Evolutionary conservation across 2,113 vertebrate genomes (phyloP), one percentile per base, ranked within the genome.

Genomic region (Xiphophorus hellerii): DNA sequence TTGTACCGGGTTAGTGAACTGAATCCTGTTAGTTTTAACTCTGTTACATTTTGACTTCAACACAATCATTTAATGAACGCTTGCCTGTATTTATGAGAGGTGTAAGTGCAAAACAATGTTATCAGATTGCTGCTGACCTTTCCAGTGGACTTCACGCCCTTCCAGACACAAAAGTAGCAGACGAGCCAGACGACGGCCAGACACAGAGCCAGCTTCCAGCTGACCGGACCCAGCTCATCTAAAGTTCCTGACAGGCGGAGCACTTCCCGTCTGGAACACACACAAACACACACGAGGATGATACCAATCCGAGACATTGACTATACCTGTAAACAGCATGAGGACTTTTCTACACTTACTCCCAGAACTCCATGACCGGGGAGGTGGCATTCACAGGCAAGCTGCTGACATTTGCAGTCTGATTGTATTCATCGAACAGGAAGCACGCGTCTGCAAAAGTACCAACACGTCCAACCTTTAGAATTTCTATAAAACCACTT

Each of bases 351-450:
- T n/a, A n/a, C 48, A 97, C 97, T 62, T 94, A 98, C 97, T 98
- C 97, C 96, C 97, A 98, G 89, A 98, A 99, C 88, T 98, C 97
- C 74, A 94, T 94, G 79, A 97, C 92, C 0, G 97, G 93, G 0
- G 96, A 97, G 0, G 96, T 96, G 88, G 92, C 69, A 0, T 97
- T 97, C 30, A 76, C 78, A 0, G 83, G 84, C 0, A 89, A 66
- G 37, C 73, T 69, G 82, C 67, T 87, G 74, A 1, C 15, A 58
- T 73, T 93, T 62, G 30, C 37, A 51, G 85, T 87, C 48, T 80
- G 73, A 70, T 93, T 92, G 74, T 73, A 91, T 86, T 87, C 90
- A 5, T 90, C 62, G 80, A 95, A 94, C 76, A 94, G 89, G 85
- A 95, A 80, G 77, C 97, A 98, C 2, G 91, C 78, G 33, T 93